These are phyloP conservation scores for Sceliomorpha sp. DNA, from an alignment of 2,888 invertebrate species.

Conservation along the genomic window DNA sequence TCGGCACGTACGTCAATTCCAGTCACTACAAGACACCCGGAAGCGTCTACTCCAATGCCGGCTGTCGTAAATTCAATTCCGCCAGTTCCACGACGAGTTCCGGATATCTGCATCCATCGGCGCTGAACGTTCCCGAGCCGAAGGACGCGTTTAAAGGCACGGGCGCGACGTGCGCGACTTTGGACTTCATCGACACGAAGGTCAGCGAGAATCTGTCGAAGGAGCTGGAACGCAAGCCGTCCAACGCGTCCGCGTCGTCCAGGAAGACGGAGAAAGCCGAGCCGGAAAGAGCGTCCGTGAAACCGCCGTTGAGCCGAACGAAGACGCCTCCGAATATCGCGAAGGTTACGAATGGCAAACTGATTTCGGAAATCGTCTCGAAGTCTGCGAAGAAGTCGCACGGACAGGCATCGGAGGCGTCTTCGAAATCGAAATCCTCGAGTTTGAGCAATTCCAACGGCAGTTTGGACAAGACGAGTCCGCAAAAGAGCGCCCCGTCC, in stretches of 20 bases:
- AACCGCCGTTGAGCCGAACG: constrained; percentile 65
- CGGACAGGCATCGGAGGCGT: constrained; percentile 65
- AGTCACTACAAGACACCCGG: constrained; percentile 82
- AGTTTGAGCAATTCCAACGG: constrained; percentile 55
- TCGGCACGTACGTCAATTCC: constrained; percentile 84
- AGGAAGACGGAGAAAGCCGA: constrained; percentile 55
- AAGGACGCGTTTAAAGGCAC: constrained; percentile 73
- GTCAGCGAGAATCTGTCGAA: constrained; percentile 67
- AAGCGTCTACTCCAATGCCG: constrained; percentile 83
- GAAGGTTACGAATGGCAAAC: constrained; percentile 54
- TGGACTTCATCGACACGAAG: too few relatives aligned
- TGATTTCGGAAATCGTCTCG: constrained; percentile 50
- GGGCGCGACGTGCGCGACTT: too few relatives aligned
- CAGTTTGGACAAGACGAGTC: constrained; percentile 59
- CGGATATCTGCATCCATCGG: constrained; percentile 87
- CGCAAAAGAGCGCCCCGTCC: constrained; percentile 66
- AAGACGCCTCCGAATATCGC: constrained; percentile 64
- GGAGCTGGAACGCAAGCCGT: constrained; percentile 67
- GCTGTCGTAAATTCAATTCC: constrained; percentile 82
- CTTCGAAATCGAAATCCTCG: constrained; percentile 59
- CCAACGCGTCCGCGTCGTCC: constrained; percentile 52
- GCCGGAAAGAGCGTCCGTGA: constrained; percentile 59
- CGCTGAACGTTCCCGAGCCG: constrained; percentile 84
- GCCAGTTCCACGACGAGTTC: constrained; percentile 86
- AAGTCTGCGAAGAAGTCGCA: constrained; percentile 58